Percentiles rank a stretch among this genome's conserved stretches.
phyloP scores from a whole-genome alignment of 2,113 vertebrate species.

The Dendropsophus ebraccatus region DNA sequence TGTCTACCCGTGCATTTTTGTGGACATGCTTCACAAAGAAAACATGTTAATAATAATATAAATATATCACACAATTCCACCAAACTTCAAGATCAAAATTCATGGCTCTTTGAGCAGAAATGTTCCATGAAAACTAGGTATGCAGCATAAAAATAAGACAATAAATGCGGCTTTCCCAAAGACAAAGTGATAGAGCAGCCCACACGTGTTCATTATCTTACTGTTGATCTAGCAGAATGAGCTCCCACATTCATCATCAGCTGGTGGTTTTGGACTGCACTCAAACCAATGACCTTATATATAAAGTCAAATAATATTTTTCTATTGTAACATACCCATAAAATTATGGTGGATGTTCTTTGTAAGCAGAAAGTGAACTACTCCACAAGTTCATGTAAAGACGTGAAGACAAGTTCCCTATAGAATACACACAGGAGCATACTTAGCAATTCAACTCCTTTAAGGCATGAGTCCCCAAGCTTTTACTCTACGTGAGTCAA shows the following conservation, averaged over 20 bases:
- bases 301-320: conserved; percentile 12
- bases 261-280: not conserved
- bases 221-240: conserved; percentile 43
- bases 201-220: conserved; percentile 46
- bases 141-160: conserved; percentile 2
- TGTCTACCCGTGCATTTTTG: not conserved
- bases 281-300: conserved; percentile 32
- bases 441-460: not conserved
- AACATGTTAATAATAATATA: not conserved
- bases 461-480: no score
- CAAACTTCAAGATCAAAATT: not conserved
- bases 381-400: not conserved
- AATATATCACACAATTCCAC: not conserved
- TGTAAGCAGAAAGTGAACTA: not conserved
- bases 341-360: not conserved
- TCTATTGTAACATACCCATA: not conserved
- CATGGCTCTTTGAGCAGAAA: not conserved
- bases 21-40: not conserved
- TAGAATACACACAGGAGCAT: not conserved
- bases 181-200: not conserved
- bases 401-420: not conserved
- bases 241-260: conserved; percentile 31
- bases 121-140: not conserved
- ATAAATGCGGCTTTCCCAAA: not conserved
- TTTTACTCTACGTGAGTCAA: no score